Evolutionary conservation across 2,888 invertebrate species (phyloP).

Genomic region (Hylaea fasciaria): DNA sequence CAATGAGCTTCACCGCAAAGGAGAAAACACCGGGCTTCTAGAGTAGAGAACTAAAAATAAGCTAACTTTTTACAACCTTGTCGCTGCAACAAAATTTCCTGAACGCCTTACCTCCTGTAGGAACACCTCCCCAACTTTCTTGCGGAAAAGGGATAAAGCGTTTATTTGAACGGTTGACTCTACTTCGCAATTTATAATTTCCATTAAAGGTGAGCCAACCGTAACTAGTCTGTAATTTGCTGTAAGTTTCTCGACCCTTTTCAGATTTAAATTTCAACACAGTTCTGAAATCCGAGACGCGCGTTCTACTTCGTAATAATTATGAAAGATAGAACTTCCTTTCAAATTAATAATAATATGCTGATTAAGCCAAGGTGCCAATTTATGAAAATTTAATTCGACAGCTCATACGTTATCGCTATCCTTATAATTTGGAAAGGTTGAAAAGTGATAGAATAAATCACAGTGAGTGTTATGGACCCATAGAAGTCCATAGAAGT

Average conservation of each 20-base stretch:
- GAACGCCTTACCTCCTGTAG: not conserved
- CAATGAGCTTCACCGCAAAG: constrained; percentile 62
- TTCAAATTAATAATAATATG: no score
- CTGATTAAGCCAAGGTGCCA: no score
- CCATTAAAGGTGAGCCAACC: constrained; percentile 42
- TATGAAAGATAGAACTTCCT: not conserved
- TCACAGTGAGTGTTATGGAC: no score
- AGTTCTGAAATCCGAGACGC: constrained; percentile 11
- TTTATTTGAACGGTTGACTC: constrained; percentile 17
- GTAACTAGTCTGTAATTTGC: constrained; percentile 42
- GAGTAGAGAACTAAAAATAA: constrained; percentile 18
- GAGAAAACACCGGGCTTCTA: constrained; percentile 40
- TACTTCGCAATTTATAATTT: constrained; percentile 43
- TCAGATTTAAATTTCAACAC: constrained; percentile 39
- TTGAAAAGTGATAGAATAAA: no score
- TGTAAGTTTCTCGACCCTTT: constrained; percentile 42
- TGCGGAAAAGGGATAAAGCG: constrained; percentile 7
- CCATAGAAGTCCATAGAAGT: no score
- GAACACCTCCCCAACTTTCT: not conserved
- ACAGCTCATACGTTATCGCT: no score
- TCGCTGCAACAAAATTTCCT: constrained; percentile 8
- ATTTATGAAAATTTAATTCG: no score
- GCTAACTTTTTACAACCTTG: constrained; percentile 6
- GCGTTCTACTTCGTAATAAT: not conserved
- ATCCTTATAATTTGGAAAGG: no score